Evolutionary conservation across 1,140 invertebrate species (phyloP), one percentile per base, ranked within the genome.

Genomic region (Anoplolepis gracilipes): DNA sequence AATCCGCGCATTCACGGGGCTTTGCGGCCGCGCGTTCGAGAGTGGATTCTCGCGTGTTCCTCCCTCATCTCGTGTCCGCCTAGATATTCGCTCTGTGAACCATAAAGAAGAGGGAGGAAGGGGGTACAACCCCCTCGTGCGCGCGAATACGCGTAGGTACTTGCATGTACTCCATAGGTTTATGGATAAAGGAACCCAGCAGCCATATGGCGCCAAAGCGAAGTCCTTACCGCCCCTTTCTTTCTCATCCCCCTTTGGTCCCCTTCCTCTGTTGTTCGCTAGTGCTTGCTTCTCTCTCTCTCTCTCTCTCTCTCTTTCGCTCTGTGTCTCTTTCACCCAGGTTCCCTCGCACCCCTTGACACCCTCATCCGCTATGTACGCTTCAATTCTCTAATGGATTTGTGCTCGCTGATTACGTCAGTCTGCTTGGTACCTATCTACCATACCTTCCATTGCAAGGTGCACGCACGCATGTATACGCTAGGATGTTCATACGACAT

Each of bases 351-450:
- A 49, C 42, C 25, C 62, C 19, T 77, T 25, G n/a, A 70, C 55
- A 72, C 72, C 73, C 28, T 19, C 53, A 53, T 49, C 36, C 30
- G 53, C 61, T 67, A 76, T 61, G 33, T 61, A 75, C 72, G 70
- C 75, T 86, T 90, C 84, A 87, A 87, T 91, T 91, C 91, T 91
- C 88, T 90, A 90, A 90, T 91, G 88, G 90, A 87, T 92, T 92
- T 92, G 91, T 91, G 70, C 76, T 84, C 76, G 86, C 65, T 87
- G 86, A 90, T 90, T 90, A 90, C 85, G 86, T 75, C 72, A 62
- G 42, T 30, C 55, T 67, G 67, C 78, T 76, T 85, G n/a, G 22
- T 62, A 64, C 57, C 57, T 84, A 76, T 16, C 46, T 49, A 49
- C 46, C 16, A 13, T 49, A 49, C 70, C 30, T 73, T 81, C 33